Conservation (phyloP, 1,140 invertebrate genomes). For the Drosophila pandora region DNA sequence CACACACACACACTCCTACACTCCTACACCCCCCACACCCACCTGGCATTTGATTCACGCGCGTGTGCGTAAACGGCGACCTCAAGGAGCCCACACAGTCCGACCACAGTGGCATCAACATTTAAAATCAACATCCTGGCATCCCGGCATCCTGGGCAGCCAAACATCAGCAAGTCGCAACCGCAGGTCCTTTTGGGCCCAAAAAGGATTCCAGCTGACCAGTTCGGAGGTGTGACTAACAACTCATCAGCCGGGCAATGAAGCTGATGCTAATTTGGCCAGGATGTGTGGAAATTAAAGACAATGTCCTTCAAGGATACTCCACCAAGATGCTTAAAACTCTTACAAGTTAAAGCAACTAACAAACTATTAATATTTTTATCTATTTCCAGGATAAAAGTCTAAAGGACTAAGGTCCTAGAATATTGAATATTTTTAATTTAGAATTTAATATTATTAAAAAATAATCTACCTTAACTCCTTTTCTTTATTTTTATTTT, state of each 20-base stretch:
- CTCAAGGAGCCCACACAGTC: slow-evolving; percentile 29
- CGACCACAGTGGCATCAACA: slow-evolving; percentile 39
- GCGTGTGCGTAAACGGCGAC: slow-evolving; percentile 55
- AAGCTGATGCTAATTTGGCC: neutral
- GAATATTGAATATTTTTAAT: no score
- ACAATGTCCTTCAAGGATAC: neutral
- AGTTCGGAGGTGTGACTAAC: neutral
- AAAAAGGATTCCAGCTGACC: slow-evolving; percentile 31
- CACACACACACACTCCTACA: slow-evolving; percentile 11
- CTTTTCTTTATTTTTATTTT: no score
- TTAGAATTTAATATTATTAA: no score
- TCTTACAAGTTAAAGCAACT: no score
- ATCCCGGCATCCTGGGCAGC: no score
- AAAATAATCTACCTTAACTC: no score
- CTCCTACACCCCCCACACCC: neutral
- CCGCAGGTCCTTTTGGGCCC: neutral
- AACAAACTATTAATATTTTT: no score
- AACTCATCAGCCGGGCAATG: neutral
- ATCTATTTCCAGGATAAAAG: no score
- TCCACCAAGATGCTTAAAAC: no score
- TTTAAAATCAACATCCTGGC: slow-evolving; percentile 7
- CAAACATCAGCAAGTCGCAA: slow-evolving; percentile 18
- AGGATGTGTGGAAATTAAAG: neutral
- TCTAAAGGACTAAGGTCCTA: no score
- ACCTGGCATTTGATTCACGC: slow-evolving; percentile 59